Conservation (phyloP, 2,888 invertebrate species). For the Bimastos eiseni region DNA sequence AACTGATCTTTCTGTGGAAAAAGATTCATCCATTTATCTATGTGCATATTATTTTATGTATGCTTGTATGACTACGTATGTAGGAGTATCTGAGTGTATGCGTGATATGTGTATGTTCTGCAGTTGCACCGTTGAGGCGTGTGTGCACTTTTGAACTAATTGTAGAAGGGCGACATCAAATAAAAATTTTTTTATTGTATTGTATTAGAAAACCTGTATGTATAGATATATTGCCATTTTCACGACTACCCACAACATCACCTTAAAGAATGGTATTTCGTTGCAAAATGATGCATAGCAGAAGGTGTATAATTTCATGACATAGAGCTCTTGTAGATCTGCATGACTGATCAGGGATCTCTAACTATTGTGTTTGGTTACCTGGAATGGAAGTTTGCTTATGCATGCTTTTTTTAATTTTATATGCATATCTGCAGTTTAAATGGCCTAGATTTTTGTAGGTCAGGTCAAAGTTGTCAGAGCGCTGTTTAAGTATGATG, state of each 20-base stretch:
- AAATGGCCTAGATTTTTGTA: conserved; percentile 43
- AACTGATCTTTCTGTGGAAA: no score
- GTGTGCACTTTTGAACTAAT: no score
- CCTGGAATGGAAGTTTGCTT: background rate
- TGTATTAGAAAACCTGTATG: background rate
- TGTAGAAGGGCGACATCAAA: no score
- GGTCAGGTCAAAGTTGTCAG: conserved; percentile 67
- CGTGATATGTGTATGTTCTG: no score
- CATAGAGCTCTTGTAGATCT: background rate
- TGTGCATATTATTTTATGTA: background rate
- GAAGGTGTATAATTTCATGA: no score
- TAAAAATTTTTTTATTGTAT: no score
- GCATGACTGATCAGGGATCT: background rate
- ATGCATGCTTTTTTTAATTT: background rate
- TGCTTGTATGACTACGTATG: background rate
- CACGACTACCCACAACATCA: background rate
- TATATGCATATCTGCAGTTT: background rate
- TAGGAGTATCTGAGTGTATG: no score
- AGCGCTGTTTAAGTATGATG: conserved; percentile 67
- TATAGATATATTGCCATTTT: background rate
- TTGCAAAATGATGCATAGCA: background rate
- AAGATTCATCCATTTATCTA: no score
- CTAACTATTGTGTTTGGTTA: background rate
- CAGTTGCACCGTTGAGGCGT: no score
- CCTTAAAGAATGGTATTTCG: background rate